These are phyloP conservation scores for Acipenser ruthenus DNA, from an alignment of 2,797 vertebrate genomes.

Conservation along the genomic window DNA sequence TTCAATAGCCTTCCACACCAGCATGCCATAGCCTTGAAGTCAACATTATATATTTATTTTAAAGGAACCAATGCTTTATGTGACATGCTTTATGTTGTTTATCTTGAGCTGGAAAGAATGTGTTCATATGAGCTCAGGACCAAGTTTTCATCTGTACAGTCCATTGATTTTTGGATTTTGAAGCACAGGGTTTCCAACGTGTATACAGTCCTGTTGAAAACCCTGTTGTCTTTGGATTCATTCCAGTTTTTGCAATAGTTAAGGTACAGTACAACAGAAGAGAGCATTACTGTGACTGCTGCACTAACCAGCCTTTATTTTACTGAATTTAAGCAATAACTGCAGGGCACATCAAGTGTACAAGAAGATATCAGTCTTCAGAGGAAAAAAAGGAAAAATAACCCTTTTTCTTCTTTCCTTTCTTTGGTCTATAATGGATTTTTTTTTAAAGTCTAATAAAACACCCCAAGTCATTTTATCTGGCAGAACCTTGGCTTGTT, in stretches of 20 bases:
- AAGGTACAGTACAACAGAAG: not conserved
- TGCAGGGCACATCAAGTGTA: no score
- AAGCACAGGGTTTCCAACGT: constrained; percentile 5
- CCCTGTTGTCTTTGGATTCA: constrained; percentile 11
- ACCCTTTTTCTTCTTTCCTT: constrained; percentile 6
- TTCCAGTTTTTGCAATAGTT: constrained; percentile 12
- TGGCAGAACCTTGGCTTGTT: not conserved
- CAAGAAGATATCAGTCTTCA: no score
- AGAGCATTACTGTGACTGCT: no score
- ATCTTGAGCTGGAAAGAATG: not conserved
- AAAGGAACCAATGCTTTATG: not conserved
- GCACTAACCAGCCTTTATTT: no score
- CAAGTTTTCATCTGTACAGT: constrained; percentile 5
- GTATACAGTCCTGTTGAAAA: constrained; percentile 12
- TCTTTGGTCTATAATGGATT: not conserved
- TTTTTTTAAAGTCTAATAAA: constrained; percentile 5
- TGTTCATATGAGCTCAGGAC: not conserved
- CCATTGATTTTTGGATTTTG: constrained; percentile 3
- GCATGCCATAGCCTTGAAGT: not conserved
- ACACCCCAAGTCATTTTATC: constrained; percentile 1
- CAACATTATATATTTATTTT: not conserved
- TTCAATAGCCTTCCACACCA: not conserved
- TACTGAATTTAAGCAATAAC: no score
- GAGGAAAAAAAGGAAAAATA: not conserved
- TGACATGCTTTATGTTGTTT: not conserved